Evolutionary conservation across 2,113 vertebrate species (phyloP).

Genomic region (Nothocercus julius): DNA sequence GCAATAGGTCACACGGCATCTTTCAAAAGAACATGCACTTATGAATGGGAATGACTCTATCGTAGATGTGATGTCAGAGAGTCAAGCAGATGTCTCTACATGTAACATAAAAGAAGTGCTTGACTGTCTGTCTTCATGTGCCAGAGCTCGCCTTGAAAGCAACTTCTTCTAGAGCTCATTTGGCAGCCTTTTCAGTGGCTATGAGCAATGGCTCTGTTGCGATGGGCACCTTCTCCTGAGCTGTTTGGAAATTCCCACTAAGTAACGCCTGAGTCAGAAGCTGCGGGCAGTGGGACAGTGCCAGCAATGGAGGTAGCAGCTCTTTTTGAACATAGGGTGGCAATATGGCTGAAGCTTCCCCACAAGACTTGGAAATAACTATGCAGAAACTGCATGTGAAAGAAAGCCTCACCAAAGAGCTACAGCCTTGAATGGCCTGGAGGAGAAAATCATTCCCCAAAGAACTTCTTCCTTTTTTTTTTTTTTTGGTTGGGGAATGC

Average conservation of each 20-base stretch:
- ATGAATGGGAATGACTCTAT: background rate
- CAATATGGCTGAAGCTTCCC: background rate
- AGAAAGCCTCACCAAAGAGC: background rate
- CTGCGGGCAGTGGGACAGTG: rapidly evolving
- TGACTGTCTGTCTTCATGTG: background rate
- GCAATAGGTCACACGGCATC: background rate
- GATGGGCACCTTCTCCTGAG: background rate
- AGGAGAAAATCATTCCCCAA: background rate
- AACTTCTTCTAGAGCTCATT: background rate
- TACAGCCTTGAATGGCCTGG: background rate
- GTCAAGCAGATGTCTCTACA: background rate
- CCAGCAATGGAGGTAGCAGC: background rate
- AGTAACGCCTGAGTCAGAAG: background rate
- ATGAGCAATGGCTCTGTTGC: background rate
- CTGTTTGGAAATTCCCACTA: background rate
- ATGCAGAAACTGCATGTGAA: background rate
- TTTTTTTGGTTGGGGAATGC: too few relatives aligned
- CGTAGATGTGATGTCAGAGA: background rate
- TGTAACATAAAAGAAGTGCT: background rate
- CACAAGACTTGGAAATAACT: background rate
- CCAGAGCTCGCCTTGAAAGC: background rate
- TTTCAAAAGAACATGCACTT: background rate
- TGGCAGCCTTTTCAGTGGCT: background rate
- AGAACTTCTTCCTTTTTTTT: too few relatives aligned
- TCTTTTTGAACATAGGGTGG: background rate